Conservation (phyloP, 2,888 invertebrate genomes). For the Linyphia triangularis region DNA sequence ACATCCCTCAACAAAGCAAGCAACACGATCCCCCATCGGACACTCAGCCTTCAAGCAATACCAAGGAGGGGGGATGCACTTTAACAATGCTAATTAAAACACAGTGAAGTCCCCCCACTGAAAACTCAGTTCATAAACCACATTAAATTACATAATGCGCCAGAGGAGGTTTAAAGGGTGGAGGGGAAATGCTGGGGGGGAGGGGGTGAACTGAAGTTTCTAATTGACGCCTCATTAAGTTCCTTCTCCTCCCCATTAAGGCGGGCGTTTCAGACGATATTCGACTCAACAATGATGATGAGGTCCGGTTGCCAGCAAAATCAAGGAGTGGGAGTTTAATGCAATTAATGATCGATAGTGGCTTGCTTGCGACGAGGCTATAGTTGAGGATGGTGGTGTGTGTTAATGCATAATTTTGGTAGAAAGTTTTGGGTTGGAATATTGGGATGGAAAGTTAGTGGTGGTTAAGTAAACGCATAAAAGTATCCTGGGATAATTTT, state of each 20-base stretch:
- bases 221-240: constrained; percentile 70
- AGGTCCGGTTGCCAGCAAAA: neutral
- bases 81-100: neutral
- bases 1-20: too few relatives aligned
- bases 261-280: neutral
- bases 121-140: constrained; percentile 52
- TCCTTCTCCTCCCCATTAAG: constrained; percentile 6
- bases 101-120: neutral
- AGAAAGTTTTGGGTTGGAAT: too few relatives aligned
- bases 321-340: neutral
- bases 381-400: neutral
- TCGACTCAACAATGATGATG: constrained; percentile 36
- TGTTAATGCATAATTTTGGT: too few relatives aligned
- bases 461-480: too few relatives aligned
- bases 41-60: too few relatives aligned
- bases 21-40: too few relatives aligned
- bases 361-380: neutral
- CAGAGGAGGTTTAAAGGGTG: neutral
- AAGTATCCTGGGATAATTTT: too few relatives aligned
- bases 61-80: neutral
- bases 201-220: neutral
- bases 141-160: constrained; percentile 57
- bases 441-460: too few relatives aligned
- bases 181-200: neutral
- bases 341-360: neutral